Evolutionary conservation across 1,140 invertebrate genomes (phyloP).

Genomic region (Hesperophylax magnus): DNA sequence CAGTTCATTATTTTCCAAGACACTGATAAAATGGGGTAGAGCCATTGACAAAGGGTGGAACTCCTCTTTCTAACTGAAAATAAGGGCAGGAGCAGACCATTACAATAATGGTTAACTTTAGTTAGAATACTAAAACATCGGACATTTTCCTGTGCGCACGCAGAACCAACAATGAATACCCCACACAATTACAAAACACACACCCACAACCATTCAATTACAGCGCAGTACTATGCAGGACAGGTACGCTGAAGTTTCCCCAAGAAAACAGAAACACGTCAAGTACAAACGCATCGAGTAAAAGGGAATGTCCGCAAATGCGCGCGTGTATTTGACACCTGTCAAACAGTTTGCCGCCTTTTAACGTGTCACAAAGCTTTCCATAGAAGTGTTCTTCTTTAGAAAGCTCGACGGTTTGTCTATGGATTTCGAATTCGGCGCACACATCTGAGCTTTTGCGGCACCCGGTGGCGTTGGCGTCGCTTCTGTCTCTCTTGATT

Average conservation of each 20-base stretch:
- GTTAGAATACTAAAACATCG: background rate
- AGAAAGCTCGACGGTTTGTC: slow-evolving; percentile 14
- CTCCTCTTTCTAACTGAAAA: no score
- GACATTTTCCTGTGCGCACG: background rate
- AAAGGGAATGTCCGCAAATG: background rate
- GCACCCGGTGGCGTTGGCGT: background rate
- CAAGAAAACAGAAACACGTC: background rate
- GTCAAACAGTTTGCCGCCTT: slow-evolving; percentile 13
- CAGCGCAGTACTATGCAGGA: background rate
- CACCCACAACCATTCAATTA: background rate
- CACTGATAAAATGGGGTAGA: no score
- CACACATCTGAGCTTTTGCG: slow-evolving; percentile 2
- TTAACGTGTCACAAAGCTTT: background rate
- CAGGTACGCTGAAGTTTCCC: no score
- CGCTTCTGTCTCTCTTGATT: background rate
- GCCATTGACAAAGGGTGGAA: no score
- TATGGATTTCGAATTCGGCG: slow-evolving; percentile 20
- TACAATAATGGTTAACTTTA: no score
- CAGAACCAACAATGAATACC: background rate
- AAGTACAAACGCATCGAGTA: background rate
- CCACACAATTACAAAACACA: background rate
- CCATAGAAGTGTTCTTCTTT: background rate
- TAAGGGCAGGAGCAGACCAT: no score
- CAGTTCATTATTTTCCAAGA: no score
- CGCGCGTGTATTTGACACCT: background rate